These are phyloP conservation scores for Phytoseiulus persimilis DNA, from an alignment of 2,888 invertebrate species.

Conservation along the genomic window DNA sequence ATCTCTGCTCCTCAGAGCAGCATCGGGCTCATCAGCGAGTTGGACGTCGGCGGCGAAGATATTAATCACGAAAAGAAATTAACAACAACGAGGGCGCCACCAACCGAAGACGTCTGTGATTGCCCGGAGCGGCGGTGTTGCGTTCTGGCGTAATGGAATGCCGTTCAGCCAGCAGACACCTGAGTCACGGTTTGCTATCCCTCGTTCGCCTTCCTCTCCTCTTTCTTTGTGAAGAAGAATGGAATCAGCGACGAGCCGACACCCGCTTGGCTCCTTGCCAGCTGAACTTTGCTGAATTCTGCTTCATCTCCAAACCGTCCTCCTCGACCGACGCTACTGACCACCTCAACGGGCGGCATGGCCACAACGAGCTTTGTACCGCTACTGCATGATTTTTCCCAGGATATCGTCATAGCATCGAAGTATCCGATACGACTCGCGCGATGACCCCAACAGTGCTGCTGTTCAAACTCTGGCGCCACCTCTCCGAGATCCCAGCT, in stretches of 20 bases:
- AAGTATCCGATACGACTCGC: no score
- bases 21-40: background rate
- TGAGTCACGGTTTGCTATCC: background rate
- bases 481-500: no score
- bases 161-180: background rate
- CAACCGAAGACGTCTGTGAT: background rate
- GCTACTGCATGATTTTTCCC: no score
- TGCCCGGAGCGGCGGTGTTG: background rate
- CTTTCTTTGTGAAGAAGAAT: background rate
- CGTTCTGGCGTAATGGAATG: background rate
- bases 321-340: background rate
- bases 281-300: background rate
- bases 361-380: no score
- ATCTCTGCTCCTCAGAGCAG: no score
- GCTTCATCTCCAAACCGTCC: background rate
- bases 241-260: background rate
- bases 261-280: background rate
- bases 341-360: background rate
- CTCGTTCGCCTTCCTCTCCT: background rate
- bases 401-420: no score
- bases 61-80: background rate
- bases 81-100: background rate
- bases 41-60: background rate
- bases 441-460: no score
- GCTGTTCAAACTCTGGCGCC: no score